These are phyloP conservation scores for Natator depressus DNA, from an alignment of 2,113 vertebrate genomes.

Conservation along the genomic window DNA sequence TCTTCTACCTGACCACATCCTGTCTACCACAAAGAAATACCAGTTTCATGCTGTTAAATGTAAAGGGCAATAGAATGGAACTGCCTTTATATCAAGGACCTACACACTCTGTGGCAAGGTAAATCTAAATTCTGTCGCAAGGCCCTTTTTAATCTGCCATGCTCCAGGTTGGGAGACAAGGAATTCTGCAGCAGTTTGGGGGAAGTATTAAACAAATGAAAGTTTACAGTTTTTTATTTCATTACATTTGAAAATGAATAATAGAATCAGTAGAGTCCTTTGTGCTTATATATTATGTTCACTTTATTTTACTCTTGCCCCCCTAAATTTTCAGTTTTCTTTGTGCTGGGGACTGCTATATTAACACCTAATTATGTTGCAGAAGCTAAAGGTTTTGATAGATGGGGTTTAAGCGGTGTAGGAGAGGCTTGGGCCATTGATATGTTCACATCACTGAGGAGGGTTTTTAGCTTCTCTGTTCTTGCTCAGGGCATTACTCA, in stretches of 20 bases:
- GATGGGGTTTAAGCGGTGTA: background rate
- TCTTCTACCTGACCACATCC: background rate
- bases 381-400: background rate
- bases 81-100: conserved; percentile 31
- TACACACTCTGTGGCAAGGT: conserved; percentile 16
- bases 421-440: background rate
- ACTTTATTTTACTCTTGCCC: conserved; percentile 34
- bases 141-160: background rate
- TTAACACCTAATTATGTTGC: conserved; percentile 37
- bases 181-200: background rate
- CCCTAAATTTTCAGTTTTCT: conserved; percentile 17
- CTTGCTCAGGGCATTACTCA: background rate
- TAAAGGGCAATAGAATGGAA: conserved; percentile 40
- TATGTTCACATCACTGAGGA: background rate
- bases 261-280: background rate
- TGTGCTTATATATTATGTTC: conserved; percentile 24
- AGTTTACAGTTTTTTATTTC: conserved; percentile 11
- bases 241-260: background rate
- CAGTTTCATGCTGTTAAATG: conserved; percentile 30
- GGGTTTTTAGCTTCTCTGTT: background rate
- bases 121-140: conserved; percentile 27
- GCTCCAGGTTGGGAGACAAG: background rate
- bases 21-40: background rate
- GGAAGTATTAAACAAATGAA: background rate
- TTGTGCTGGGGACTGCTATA: conserved; percentile 11